A percentile compares a stretch with the other conserved stretches of the same genome.
Evolutionary conservation across 2,797 vertebrate genomes (phyloP).

Genomic region (Avahi laniger): DNA sequence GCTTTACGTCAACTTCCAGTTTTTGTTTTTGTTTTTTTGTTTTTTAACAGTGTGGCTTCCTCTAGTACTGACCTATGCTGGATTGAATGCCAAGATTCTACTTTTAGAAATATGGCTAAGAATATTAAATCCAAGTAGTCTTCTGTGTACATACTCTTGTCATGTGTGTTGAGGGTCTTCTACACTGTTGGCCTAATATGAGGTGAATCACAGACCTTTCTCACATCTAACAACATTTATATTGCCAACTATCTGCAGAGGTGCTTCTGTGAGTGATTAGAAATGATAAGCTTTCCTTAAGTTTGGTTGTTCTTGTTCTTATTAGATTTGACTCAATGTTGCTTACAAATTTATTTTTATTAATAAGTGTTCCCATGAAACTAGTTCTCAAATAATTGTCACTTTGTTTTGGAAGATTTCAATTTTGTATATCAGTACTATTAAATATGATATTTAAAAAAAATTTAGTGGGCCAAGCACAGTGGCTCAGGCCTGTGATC

Average conservation of each 20-base stretch:
- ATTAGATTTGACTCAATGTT: neutral
- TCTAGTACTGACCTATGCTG: neutral
- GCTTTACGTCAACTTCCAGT: neutral
- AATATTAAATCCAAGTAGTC: neutral
- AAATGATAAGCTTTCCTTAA: neutral
- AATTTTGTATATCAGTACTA: neutral
- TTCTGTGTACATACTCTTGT: neutral
- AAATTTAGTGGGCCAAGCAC: neutral
- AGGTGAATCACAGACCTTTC: neutral
- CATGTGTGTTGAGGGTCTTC: neutral
- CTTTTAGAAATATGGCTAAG: constrained; percentile 8
- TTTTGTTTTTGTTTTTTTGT: neutral
- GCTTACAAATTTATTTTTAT: constrained; percentile 1
- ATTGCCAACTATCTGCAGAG: neutral
- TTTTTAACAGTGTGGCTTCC: neutral
- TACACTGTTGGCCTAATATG: neutral
- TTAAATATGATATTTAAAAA: constrained; percentile 1
- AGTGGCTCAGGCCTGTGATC: neutral
- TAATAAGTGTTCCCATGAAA: neutral
- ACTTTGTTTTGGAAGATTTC: constrained; percentile 24
- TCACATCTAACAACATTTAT: neutral
- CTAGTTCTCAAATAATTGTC: neutral
- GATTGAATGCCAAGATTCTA: neutral
- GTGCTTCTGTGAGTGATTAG: neutral
- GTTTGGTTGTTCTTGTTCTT: constrained; percentile 12